phyloP scores from a whole-genome alignment of 2,113 vertebrate genomes.

The Myrmophylax atrothorax region DNA sequence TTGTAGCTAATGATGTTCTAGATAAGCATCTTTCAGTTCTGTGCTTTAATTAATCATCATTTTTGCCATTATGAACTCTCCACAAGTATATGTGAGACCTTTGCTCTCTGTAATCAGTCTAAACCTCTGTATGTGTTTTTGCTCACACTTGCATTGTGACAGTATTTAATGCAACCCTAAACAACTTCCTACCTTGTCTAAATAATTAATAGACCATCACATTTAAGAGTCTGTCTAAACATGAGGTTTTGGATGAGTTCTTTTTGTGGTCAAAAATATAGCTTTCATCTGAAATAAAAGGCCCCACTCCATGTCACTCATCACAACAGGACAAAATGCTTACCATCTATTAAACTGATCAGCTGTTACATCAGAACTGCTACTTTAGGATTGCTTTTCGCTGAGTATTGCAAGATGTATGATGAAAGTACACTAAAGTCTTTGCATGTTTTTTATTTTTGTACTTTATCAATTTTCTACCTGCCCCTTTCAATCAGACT shows the following conservation, averaged over 20 bases:
- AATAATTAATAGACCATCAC: background rate
- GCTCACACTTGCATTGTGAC: background rate
- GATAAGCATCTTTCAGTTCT: slow-evolving; percentile 39
- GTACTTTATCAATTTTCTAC: background rate
- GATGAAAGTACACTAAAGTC: background rate
- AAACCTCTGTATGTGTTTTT: background rate
- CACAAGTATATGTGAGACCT: background rate
- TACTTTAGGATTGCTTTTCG: background rate
- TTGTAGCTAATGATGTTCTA: background rate
- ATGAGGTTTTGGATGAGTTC: background rate
- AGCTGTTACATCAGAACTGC: background rate
- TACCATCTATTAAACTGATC: background rate
- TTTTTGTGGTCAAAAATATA: background rate
- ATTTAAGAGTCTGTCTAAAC: background rate
- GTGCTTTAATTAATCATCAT: slow-evolving; percentile 24
- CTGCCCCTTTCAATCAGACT: background rate
- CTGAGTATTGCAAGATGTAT: background rate
- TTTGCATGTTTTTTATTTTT: background rate
- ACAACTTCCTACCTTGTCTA: background rate
- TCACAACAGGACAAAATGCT: background rate
- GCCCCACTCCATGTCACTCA: background rate
- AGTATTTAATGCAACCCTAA: background rate
- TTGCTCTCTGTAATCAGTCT: background rate
- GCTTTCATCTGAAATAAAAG: background rate
- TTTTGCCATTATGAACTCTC: slow-evolving; percentile 2